phyloP scores from a whole-genome alignment of 2,113 vertebrate species.

The Phyllopteryx taeniolatus region DNA sequence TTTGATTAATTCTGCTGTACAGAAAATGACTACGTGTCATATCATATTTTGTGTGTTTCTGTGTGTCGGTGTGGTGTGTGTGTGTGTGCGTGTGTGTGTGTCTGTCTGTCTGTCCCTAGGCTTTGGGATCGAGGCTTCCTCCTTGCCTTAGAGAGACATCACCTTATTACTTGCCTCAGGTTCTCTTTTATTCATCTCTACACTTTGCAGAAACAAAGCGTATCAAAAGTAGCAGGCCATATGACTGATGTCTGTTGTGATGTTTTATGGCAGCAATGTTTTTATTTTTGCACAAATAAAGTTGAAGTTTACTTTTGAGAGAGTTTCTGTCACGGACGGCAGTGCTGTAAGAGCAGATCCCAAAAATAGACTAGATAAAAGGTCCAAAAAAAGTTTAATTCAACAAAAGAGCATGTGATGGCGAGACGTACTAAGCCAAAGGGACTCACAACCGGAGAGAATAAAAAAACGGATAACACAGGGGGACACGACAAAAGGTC shows the following conservation, averaged over 20 bases:
- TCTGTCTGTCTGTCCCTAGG: slow-evolving; percentile 34
- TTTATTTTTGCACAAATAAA: slow-evolving; percentile 10
- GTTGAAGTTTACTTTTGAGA: slow-evolving; percentile 11
- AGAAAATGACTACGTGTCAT: slow-evolving; percentile 47
- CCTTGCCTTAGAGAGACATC: slow-evolving; percentile 44
- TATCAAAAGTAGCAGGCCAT: slow-evolving; percentile 37
- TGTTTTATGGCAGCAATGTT: slow-evolving; percentile 14
- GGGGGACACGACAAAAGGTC: too few relatives aligned
- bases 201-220: slow-evolving; percentile 37
- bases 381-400: too few relatives aligned
- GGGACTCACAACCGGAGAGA: too few relatives aligned
- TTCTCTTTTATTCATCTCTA: slow-evolving; percentile 47
- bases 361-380: too few relatives aligned
- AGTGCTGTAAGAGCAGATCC: too few relatives aligned
- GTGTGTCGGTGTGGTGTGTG: neutral
- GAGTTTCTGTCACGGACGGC: neutral
- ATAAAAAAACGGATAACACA: too few relatives aligned
- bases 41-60: slow-evolving; percentile 9
- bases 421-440: too few relatives aligned
- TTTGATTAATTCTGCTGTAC: slow-evolving; percentile 59
- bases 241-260: slow-evolving; percentile 26
- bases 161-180: slow-evolving; percentile 48
- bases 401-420: too few relatives aligned
- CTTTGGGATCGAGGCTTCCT: slow-evolving; percentile 38
- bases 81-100: slow-evolving; percentile 22